Percentiles rank a stretch among this genome's conserved stretches.
phyloP scores from a whole-genome alignment of 2,888 invertebrate species.

The Galerucella nymphaeae region DNA sequence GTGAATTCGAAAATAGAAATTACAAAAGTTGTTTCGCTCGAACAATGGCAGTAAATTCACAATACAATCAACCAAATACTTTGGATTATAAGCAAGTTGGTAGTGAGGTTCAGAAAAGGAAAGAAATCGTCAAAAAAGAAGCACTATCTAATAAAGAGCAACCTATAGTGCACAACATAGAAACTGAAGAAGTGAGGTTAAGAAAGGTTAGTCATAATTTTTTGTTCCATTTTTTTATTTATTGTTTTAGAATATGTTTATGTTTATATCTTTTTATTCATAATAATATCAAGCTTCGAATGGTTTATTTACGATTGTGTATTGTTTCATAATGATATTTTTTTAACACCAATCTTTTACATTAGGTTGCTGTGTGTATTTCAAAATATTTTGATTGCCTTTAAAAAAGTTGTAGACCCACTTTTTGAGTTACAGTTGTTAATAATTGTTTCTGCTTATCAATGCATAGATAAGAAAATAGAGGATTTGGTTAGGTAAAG shows the following conservation, averaged over 20 bases:
- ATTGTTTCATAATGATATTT: too few relatives aligned
- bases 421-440: neutral
- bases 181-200: constrained; percentile 43
- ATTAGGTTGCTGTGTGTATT: too few relatives aligned
- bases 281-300: too few relatives aligned
- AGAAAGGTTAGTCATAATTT: constrained; percentile 47
- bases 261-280: neutral
- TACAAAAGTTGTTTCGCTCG: constrained; percentile 63
- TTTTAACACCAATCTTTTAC: too few relatives aligned
- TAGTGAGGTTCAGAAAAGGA: constrained; percentile 17
- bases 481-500: neutral
- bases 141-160: constrained; percentile 21
- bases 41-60: constrained; percentile 61
- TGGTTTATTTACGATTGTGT: too few relatives aligned
- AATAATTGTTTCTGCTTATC: too few relatives aligned
- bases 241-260: neutral
- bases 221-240: neutral
- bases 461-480: neutral
- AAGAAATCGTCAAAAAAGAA: constrained; percentile 31
- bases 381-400: too few relatives aligned
- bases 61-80: constrained; percentile 54
- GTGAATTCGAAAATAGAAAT: constrained; percentile 56
- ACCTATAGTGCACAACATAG: constrained; percentile 30
- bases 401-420: too few relatives aligned
- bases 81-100: constrained; percentile 34